These are phyloP conservation scores for Hucho hucho DNA, from an alignment of 2,113 vertebrate species.

Conservation along the genomic window DNA sequence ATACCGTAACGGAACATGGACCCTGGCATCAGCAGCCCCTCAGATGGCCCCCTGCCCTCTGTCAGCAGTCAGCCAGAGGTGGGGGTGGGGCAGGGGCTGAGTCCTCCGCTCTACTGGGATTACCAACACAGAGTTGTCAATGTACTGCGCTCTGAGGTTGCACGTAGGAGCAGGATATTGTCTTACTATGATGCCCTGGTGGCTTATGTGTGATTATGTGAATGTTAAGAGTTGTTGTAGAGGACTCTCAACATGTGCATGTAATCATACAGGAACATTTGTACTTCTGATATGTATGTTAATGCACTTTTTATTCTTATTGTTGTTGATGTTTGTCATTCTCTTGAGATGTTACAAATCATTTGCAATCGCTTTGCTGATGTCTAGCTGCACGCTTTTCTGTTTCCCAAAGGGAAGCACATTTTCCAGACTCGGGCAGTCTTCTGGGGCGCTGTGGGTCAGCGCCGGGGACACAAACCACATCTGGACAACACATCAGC, in stretches of 20 bases:
- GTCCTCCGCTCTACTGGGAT: neutral
- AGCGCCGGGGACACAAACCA: constrained; percentile 51
- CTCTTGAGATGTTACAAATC: constrained; percentile 22
- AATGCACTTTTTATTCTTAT: neutral
- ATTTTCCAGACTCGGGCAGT: constrained; percentile 25
- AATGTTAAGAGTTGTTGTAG: neutral
- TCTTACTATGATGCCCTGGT: neutral
- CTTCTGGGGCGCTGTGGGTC: constrained; percentile 47
- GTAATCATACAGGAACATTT: neutral
- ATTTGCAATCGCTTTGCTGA: constrained; percentile 16
- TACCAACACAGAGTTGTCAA: neutral
- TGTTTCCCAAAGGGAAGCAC: constrained; percentile 40
- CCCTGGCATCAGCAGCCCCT: constrained; percentile 5
- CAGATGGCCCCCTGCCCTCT: constrained; percentile 10
- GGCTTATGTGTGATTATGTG: neutral
- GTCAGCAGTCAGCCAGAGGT: neutral
- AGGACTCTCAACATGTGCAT: neutral
- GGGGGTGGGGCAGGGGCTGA: constrained; percentile 1
- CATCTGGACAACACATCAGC: constrained; percentile 74
- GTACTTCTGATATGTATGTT: neutral
- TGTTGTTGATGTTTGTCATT: neutral
- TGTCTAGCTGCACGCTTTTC: constrained; percentile 30
- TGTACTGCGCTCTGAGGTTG: neutral
- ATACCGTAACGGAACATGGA: constrained; percentile 10
- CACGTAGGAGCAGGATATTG: neutral